Conservation (phyloP, 2,797 vertebrate genomes). For the Epinephelus malabaricus region DNA sequence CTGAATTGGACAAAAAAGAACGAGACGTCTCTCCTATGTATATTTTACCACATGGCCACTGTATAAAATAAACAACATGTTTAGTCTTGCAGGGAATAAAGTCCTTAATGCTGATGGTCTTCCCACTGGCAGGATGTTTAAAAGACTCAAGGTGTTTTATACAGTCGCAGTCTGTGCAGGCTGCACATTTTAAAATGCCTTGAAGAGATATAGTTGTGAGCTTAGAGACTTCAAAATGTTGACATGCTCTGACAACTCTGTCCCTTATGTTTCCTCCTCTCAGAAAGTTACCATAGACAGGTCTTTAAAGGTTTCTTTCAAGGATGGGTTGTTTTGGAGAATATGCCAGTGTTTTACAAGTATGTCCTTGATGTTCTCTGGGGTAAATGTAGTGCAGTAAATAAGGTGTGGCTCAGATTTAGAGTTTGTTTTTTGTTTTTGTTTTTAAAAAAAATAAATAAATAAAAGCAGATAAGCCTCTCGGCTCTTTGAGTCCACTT, state of each 20-base stretch:
- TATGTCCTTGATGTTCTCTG: not conserved
- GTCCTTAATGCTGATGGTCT: not conserved
- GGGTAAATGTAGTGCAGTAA: slow-evolving; percentile 7
- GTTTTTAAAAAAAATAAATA: too few relatives aligned
- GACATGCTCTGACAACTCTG: not conserved
- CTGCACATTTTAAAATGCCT: not conserved
- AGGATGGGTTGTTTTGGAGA: slow-evolving; percentile 10
- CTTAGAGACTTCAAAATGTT: not conserved
- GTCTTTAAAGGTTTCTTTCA: not conserved
- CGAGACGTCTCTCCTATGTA: too few relatives aligned
- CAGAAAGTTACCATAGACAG: not conserved
- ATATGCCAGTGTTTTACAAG: not conserved
- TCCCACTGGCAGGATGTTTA: not conserved
- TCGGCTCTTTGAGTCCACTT: not conserved
- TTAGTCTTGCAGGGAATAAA: not conserved
- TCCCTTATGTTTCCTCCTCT: not conserved
- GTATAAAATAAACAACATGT: too few relatives aligned
- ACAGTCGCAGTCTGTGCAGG: not conserved
- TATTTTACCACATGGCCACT: too few relatives aligned
- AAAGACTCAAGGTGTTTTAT: not conserved
- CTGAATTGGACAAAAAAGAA: too few relatives aligned
- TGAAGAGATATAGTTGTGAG: too few relatives aligned
- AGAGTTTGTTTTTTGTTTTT: not conserved
- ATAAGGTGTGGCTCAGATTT: not conserved
- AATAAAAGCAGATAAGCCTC: too few relatives aligned